Conservation (phyloP, 2,797 vertebrate species). For the Cirrhinus mrigala region DNA sequence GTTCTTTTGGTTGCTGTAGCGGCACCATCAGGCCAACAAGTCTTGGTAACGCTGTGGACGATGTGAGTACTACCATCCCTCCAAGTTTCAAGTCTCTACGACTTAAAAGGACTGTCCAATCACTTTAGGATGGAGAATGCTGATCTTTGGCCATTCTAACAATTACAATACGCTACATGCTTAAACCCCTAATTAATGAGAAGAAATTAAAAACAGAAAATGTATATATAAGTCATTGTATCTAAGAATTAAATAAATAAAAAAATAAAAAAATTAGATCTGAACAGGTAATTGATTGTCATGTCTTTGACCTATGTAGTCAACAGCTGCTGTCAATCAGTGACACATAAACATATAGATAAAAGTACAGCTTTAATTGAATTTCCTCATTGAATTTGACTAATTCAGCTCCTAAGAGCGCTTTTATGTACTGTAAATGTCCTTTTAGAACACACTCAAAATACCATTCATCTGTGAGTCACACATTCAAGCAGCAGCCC, state of each 20-base stretch:
- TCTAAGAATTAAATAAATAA: too few relatives aligned
- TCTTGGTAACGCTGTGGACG: too few relatives aligned
- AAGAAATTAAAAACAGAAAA: not conserved
- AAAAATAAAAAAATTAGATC: not conserved
- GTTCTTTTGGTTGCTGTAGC: too few relatives aligned
- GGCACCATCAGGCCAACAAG: too few relatives aligned
- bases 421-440: not conserved
- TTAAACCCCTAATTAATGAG: not conserved
- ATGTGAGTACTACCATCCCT: too few relatives aligned
- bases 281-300: not conserved
- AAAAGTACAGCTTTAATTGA: not conserved
- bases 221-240: not conserved
- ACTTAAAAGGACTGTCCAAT: too few relatives aligned
- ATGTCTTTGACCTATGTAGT: too few relatives aligned
- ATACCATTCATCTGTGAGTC: not conserved
- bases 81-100: too few relatives aligned
- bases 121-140: too few relatives aligned
- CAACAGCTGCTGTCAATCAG: not conserved
- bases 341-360: not conserved
- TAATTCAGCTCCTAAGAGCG: not conserved
- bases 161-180: too few relatives aligned
- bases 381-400: not conserved
- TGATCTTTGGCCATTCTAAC: too few relatives aligned
- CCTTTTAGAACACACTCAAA: not conserved
- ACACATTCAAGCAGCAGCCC: not conserved